phyloP scores from a whole-genome alignment of 2,113 vertebrate species.

The Scomber japonicus region DNA sequence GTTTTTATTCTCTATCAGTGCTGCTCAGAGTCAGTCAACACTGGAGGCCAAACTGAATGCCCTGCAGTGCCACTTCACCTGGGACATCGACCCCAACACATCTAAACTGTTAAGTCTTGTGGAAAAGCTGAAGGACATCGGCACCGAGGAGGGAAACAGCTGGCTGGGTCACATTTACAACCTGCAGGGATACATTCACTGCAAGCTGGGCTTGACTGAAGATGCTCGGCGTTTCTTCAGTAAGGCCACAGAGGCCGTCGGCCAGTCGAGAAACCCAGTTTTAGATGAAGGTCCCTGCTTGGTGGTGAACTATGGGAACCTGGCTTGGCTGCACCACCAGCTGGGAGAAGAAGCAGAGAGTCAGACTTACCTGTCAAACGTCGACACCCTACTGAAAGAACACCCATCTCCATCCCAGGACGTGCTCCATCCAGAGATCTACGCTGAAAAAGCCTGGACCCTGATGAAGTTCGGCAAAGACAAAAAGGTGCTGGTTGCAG shows the following conservation, averaged over 20 bases:
- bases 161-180: conserved; percentile 77
- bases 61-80: conserved; percentile 73
- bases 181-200: conserved; percentile 68
- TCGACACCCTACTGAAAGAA: conserved; percentile 33
- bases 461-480: conserved; percentile 63
- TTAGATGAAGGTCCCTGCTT: conserved; percentile 74
- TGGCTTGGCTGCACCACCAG: conserved; percentile 71
- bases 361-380: conserved; percentile 51
- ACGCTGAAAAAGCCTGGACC: conserved; percentile 77
- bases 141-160: conserved; percentile 8
- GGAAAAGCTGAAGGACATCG: conserved; percentile 53
- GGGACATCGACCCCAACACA: conserved; percentile 11
- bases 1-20: conserved; percentile 28
- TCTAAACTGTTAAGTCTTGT: conserved; percentile 3
- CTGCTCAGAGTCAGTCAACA: conserved; percentile 8
- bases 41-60: conserved; percentile 55
- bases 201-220: neutral
- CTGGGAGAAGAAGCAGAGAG: conserved; percentile 36
- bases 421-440: conserved; percentile 70
- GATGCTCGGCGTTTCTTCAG: conserved; percentile 55
- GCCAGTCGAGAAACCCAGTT: conserved; percentile 59
- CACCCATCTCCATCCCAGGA: conserved; percentile 44
- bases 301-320: conserved; percentile 73
- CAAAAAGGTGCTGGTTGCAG: conserved; percentile 28
- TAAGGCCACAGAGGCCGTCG: conserved; percentile 64